Evolutionary conservation across 2,888 invertebrate species (phyloP).

Genomic region (Cataglyphis altisquamis): DNA sequence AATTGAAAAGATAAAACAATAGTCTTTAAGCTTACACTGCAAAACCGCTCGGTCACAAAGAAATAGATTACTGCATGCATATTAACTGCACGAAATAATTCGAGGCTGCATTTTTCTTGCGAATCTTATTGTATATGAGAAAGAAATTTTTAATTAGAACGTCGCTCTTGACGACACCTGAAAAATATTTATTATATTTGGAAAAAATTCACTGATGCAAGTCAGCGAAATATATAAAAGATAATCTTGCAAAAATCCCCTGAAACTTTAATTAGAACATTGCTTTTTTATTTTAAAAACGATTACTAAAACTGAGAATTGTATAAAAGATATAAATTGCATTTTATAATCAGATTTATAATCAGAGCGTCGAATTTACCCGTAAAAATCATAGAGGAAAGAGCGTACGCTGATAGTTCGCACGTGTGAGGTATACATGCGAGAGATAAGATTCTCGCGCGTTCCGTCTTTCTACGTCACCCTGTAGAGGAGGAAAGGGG

Average conservation of each 20-base stretch:
- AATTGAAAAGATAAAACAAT: not conserved
- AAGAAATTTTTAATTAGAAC: constrained; percentile 25
- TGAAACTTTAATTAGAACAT: constrained; percentile 1
- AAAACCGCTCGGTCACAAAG: not conserved
- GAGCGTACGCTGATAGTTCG: not conserved
- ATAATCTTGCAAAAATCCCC: constrained; percentile 12
- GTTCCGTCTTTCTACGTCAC: constrained; percentile 41
- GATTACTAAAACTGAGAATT: not conserved
- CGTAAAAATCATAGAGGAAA: not conserved
- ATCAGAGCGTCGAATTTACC: not conserved
- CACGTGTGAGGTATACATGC: not conserved
- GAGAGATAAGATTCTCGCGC: not conserved
- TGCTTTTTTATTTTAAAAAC: not conserved
- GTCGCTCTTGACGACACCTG: not conserved
- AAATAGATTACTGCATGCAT: not conserved
- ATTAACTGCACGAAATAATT: not conserved
- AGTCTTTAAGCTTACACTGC: not conserved
- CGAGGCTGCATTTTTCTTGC: not conserved
- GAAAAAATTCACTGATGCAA: constrained; percentile 25
- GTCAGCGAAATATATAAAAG: not conserved
- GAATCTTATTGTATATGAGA: no score
- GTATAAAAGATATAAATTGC: not conserved
- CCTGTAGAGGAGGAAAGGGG: constrained; percentile 60
- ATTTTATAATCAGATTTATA: not conserved
- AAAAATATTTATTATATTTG: not conserved